Base-by-base conservation (phyloP, 2,888 invertebrate species). In the Papilio elwesi region DNA sequence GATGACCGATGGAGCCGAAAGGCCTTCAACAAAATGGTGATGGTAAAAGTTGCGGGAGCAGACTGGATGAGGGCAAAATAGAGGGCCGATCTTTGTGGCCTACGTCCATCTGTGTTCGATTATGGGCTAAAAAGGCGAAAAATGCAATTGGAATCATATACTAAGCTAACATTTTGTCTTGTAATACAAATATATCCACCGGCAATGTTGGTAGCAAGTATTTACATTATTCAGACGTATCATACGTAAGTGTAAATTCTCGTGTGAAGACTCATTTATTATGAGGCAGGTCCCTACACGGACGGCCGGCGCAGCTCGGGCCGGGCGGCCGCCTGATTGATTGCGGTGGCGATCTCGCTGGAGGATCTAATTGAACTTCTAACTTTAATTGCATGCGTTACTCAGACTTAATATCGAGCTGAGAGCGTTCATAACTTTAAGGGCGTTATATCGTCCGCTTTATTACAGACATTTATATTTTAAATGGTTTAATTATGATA, bases 181-280 rank as follows among this genome's bases (percentile, higher is more conserved):
- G 13, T 53, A n/a, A 47, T 16, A 38, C 9, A 36, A 36, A 48
- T 36, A 68, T 26, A 68, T 13, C 0, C 38, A 38, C n/a, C 36
- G 13, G 49, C 49, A 47, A 64, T 26, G 36, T 16, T 26, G 48
- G 59, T 47, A 59, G 16, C 36, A 48, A n/a, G 48, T 53, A 7
- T n/a, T 62, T 70, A 59, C 13, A 70, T 69, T 70, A 70, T 74
- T 74, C 68, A 74, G 55, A 57, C 51, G 63, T 70, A 74, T 70
- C 73, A 74, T 74, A 74, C 76, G 77, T 76, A 73, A 78, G 74
- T 77, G 77, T 76, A 74, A 78, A 78, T 75, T 76, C 75, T 76
- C 76, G 81, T 77, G 81, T 80, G 81, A 88, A 83, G 81, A 79
- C 80, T 81, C 85, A 83, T 88, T 81, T 83, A 88, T 89, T 87